Evolutionary conservation across 2,113 vertebrate species (phyloP).

Genomic region (Sterna hirundo): DNA sequence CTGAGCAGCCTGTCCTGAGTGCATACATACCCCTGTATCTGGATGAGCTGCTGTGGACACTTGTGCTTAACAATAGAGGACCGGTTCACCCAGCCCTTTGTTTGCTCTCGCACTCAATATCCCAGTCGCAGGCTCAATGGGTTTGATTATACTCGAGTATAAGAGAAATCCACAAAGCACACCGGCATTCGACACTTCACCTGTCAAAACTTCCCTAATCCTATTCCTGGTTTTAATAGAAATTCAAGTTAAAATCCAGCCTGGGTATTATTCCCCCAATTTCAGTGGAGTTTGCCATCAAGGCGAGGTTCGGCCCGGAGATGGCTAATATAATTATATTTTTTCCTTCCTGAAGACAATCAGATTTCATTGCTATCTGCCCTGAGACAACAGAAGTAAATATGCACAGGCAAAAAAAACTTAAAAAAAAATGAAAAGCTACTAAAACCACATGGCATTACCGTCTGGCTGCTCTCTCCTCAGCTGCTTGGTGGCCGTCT

Average conservation of each 20-base stretch:
- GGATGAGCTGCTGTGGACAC: slow-evolving; percentile 28
- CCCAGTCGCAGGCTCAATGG: slow-evolving; percentile 2
- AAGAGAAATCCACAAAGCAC: slow-evolving; percentile 7
- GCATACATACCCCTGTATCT: not conserved
- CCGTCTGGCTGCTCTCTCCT: slow-evolving; percentile 67
- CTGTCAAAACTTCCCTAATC: slow-evolving; percentile 31
- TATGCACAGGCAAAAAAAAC: not conserved
- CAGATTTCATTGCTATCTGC: slow-evolving; percentile 17
- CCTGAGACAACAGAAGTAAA: slow-evolving; percentile 33
- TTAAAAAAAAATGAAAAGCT: not conserved
- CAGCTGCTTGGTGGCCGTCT: slow-evolving; percentile 65
- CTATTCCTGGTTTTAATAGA: not conserved
- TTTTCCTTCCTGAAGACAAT: slow-evolving; percentile 25
- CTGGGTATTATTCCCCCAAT: not conserved
- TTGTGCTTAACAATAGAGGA: slow-evolving; percentile 56
- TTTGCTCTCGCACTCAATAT: slow-evolving; percentile 23
- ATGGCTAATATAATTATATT: not conserved
- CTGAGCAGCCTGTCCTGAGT: not conserved
- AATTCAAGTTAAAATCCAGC: slow-evolving; percentile 15
- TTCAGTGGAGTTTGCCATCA: slow-evolving; percentile 1
- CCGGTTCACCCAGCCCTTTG: slow-evolving; percentile 49
- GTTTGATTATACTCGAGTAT: not conserved
- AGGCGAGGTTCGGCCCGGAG: not conserved
- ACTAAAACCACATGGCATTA: slow-evolving; percentile 67
- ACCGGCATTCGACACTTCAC: not conserved